Conservation (phyloP, 2,113 vertebrate species). For the Salvelinus sp. region DNA sequence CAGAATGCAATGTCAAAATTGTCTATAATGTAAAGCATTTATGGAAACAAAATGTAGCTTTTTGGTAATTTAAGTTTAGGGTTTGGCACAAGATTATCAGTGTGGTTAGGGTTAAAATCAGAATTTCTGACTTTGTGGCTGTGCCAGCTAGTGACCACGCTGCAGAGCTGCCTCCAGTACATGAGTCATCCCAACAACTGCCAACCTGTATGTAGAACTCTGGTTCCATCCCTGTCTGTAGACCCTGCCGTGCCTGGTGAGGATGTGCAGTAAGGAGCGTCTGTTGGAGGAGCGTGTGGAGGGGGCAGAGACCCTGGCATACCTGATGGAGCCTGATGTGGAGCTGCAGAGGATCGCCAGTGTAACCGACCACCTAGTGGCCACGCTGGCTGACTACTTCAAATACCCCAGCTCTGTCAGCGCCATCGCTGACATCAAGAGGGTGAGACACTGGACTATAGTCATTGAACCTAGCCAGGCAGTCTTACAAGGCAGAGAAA, state of each 20-base stretch:
- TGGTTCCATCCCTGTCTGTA: conserved; percentile 41
- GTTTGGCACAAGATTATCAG: no score
- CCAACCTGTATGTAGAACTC: background rate
- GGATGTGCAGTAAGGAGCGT: conserved; percentile 97
- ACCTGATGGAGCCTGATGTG: conserved; percentile 95
- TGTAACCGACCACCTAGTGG: conserved; percentile 94
- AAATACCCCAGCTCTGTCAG: conserved; percentile 99
- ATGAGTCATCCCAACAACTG: no score
- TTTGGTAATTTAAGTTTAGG: no score
- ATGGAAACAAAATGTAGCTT: no score
- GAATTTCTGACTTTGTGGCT: no score
- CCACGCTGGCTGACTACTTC: conserved; percentile 98
- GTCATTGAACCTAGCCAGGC: background rate
- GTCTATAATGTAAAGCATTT: no score
- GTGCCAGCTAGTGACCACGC: no score
- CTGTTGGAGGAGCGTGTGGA: conserved; percentile 94
- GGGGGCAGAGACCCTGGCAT: conserved; percentile 95
- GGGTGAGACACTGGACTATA: conserved; percentile 76
- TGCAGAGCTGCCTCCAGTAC: no score
- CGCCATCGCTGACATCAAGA: conserved; percentile 97
- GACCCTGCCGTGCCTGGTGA: conserved; percentile 95
- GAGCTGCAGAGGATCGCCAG: conserved; percentile 97
- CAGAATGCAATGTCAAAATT: no score
- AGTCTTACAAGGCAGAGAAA: no score
- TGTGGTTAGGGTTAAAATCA: no score